Conservation (phyloP, 1,140 invertebrate species). For the Bombus terrestris region DNA sequence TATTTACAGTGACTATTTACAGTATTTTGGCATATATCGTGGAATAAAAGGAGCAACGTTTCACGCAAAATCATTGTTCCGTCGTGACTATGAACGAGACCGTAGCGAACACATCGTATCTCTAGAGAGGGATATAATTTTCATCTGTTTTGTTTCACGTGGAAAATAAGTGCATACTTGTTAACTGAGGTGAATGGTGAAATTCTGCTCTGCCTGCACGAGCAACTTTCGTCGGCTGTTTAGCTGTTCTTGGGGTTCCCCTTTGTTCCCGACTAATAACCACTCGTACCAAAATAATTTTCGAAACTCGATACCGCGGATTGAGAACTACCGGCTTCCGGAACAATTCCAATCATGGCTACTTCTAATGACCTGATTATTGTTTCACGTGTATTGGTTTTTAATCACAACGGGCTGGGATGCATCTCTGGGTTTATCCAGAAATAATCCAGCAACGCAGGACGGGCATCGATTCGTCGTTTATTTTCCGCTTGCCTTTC, state of each 20-base stretch:
- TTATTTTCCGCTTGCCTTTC: neutral
- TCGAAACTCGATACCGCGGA: neutral
- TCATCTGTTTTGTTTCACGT: neutral
- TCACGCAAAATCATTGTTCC: neutral
- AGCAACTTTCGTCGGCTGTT: neutral
- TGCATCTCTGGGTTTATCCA: neutral
- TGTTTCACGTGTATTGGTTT: conserved; percentile 14
- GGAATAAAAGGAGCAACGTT: neutral
- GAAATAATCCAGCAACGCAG: neutral
- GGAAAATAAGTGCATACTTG: neutral
- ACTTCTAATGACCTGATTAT: conserved; percentile 1
- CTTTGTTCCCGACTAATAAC: neutral
- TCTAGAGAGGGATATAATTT: neutral
- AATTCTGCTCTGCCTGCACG: neutral
- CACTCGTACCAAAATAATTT: neutral
- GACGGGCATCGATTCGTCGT: neutral
- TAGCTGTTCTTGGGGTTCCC: neutral
- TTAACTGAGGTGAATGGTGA: neutral
- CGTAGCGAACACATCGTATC: neutral
- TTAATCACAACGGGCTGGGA: neutral
- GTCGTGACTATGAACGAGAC: too few relatives aligned
- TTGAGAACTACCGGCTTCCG: neutral
- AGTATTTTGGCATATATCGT: neutral
- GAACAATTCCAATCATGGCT: conserved; percentile 1
- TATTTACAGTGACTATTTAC: too few relatives aligned